Conservation (phyloP, 1,140 invertebrate species). For the Daktulosphaira vitifoliae region DNA sequence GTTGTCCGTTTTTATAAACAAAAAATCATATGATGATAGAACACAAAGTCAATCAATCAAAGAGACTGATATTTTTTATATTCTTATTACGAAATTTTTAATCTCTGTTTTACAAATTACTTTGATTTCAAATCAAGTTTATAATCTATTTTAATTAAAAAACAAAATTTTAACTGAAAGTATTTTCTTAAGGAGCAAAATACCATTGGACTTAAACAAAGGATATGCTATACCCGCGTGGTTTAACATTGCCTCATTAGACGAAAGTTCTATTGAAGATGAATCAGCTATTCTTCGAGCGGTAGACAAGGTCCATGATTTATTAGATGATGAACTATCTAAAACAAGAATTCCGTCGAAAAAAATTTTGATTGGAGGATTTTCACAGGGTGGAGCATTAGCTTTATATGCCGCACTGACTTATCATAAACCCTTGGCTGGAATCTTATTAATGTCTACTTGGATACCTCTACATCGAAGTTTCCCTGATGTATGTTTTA, state of each 20-base stretch:
- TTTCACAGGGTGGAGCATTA: constrained; percentile 85
- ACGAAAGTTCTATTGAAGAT: constrained; percentile 79
- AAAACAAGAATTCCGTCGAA: constrained; percentile 65
- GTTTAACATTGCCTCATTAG: constrained; percentile 84
- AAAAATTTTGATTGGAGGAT: constrained; percentile 68
- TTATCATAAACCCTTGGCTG: constrained; percentile 71
- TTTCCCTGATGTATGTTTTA: constrained; percentile 55
- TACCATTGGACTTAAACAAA: constrained; percentile 88
- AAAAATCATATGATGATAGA: too few relatives aligned
- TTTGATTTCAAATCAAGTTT: too few relatives aligned
- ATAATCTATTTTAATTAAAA: too few relatives aligned
- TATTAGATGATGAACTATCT: constrained; percentile 77
- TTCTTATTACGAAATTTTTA: too few relatives aligned
- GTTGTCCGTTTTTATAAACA: too few relatives aligned
- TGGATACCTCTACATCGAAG: constrained; percentile 89
- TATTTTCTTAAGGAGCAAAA: constrained; percentile 53
- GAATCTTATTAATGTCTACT: constrained; percentile 81
- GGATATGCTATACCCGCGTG: constrained; percentile 91
- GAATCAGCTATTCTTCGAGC: constrained; percentile 74
- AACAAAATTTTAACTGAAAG: too few relatives aligned
- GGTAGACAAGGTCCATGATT: constrained; percentile 62
- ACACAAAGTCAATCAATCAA: too few relatives aligned
- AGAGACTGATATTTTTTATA: too few relatives aligned
- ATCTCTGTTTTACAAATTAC: too few relatives aligned
- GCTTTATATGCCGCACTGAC: constrained; percentile 83